A percentile compares a stretch with the other conserved stretches of the same genome.
Conservation (phyloP, 2,797 vertebrate genomes). For the Silurus lanzhouensis region DNA sequence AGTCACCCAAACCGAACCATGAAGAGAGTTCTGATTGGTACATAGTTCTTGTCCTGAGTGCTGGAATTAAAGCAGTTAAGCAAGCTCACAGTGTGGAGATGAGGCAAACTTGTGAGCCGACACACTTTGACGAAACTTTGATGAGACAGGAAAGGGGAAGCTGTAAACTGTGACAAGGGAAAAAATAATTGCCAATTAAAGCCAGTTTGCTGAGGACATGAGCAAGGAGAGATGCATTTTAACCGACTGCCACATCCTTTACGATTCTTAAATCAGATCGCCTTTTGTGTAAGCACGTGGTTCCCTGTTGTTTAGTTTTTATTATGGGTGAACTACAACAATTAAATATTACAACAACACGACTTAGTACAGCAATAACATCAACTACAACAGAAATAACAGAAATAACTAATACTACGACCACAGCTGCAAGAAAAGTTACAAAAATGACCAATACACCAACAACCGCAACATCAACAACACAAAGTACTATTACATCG, state of each 20-base stretch:
- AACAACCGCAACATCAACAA: neutral
- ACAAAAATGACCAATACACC: neutral
- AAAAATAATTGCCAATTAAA: constrained; percentile 18
- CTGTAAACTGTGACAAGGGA: constrained; percentile 13
- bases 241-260: neutral
- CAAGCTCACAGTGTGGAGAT: neutral
- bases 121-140: neutral
- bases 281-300: neutral
- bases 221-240: neutral
- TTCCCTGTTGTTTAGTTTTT: neutral
- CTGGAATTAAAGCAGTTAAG: constrained; percentile 20
- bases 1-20: neutral
- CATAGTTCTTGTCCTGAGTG: neutral
- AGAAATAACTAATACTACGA: neutral
- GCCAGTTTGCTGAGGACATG: constrained; percentile 10
- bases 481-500: too few species aligned
- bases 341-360: neutral
- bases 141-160: neutral
- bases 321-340: neutral
- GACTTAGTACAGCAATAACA: neutral
- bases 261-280: neutral
- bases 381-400: neutral
- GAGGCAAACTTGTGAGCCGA: neutral
- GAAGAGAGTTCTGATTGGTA: neutral
- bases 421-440: neutral